Conservation (phyloP, 2,797 vertebrate species). For the Heliangelus exortis region DNA sequence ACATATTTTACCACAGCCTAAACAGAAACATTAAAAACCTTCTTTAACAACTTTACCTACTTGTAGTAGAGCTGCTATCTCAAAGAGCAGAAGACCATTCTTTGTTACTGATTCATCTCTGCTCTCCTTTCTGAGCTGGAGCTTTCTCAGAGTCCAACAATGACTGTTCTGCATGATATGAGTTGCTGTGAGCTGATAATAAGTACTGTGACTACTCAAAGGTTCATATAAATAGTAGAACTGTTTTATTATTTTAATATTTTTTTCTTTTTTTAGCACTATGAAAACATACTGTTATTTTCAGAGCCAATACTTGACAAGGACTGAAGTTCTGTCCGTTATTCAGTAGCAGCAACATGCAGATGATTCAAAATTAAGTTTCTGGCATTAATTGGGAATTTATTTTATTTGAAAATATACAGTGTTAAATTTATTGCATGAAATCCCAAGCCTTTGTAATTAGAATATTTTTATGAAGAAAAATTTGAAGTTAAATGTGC, state of each 20-base stretch:
- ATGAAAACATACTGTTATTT: background rate
- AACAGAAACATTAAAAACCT: background rate
- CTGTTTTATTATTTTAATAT: background rate
- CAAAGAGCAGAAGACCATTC: background rate
- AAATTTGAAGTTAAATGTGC: background rate
- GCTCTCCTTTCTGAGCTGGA: background rate
- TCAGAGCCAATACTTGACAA: background rate
- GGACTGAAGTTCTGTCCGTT: background rate
- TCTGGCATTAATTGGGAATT: background rate
- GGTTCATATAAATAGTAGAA: background rate
- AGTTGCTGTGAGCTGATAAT: background rate
- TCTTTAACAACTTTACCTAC: background rate
- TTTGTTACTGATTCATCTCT: background rate
- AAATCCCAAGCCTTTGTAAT: background rate
- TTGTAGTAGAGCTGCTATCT: background rate
- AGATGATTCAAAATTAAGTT: slow-evolving; percentile 17
- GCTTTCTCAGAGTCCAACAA: background rate
- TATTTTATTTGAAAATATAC: slow-evolving; percentile 37
- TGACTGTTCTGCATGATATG: background rate
- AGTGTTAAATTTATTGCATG: background rate
- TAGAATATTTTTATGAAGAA: background rate
- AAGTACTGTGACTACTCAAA: background rate
- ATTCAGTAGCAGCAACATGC: background rate
- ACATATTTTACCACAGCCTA: background rate
- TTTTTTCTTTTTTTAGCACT: background rate